Evolutionary conservation across 2,113 vertebrate species (phyloP), one percentile per base, ranked within the genome.

Genomic region (Marmota monax): DNA sequence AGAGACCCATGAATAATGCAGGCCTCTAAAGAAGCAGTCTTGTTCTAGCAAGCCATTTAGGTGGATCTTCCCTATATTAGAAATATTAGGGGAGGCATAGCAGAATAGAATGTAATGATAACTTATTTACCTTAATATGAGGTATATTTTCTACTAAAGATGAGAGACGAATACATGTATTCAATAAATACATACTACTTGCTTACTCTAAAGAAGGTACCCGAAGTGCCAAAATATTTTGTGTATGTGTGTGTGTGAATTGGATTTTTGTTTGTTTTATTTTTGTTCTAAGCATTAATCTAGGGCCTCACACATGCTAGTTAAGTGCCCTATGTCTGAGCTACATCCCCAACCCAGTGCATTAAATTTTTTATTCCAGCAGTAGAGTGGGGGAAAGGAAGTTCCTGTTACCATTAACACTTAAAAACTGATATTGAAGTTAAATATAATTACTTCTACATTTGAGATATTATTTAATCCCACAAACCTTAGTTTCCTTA

Each of bases 391-490:
- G 8, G 65, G 39, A 83, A 86, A 95, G 70, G 37, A 94, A 83
- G 63, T 17, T 78, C 34, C 56, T 63, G 14, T 72, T 39, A 63
- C 12, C n/a, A 70, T 56, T 39, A 53, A 94, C 17, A 56, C 48
- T 48, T 78, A 79, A 79, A 95, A 90, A 76, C 42, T 18, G 34
- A 95, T 56, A 67, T 88, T 95, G 61, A 92, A 95, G 51, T 72
- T 58, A 84, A 90, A 87, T 92, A 92, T 69, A 74, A 82, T 34
- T 48, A n/a, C 56, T 79, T 89, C 29, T 0, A 39, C 20, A 53
- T 89, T 89, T 12, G 17, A 86, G 10, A 74, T 58, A 84, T 83
- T 86, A 72, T 73, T 89, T 93, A 89, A 78, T 83, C 69, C 13
- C 61, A 73, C 11, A 82, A 96, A 83, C 8, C 48, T 91, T 29